A percentile compares a stretch with the other conserved stretches of the same genome.
Conservation (phyloP, 2,888 invertebrate species). For the Peribatodes rhomboidaria region DNA sequence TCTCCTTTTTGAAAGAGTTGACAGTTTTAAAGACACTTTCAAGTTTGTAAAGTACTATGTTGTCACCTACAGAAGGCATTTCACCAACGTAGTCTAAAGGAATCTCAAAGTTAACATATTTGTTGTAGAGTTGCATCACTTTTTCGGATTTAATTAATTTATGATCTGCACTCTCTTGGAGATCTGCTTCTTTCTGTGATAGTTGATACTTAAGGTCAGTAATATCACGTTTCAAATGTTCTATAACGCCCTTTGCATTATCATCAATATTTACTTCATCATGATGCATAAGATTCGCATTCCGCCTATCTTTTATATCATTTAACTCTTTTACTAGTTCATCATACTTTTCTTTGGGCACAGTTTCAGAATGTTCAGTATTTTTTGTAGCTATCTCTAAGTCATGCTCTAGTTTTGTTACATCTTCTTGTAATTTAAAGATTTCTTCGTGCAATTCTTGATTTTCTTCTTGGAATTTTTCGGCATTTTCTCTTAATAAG, state of each 20-base stretch:
- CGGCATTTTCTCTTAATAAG: conserved; percentile 78
- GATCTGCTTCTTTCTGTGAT: conserved; percentile 61
- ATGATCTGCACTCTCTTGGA: conserved; percentile 56
- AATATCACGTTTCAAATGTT: conserved; percentile 80
- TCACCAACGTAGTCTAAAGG: conserved; percentile 80
- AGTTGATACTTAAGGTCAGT: conserved; percentile 75
- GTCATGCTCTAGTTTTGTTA: conserved; percentile 80
- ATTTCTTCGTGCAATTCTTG: conserved; percentile 84
- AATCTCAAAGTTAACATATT: conserved; percentile 80
- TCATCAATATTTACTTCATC: conserved; percentile 82
- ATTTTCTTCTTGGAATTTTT: conserved; percentile 84
- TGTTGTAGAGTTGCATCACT: conserved; percentile 78
- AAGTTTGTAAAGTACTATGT: conserved; percentile 75
- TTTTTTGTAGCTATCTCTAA: conserved; percentile 70
- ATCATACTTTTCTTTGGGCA: conserved; percentile 74
- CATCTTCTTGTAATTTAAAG: conserved; percentile 80
- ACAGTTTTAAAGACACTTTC: conserved; percentile 86
- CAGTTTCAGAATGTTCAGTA: conserved; percentile 63
- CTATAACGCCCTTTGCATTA: conserved; percentile 82
- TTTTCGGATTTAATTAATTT: conserved; percentile 72
- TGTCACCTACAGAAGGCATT: conserved; percentile 74
- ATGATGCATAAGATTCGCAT: conserved; percentile 65
- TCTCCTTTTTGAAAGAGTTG: conserved; percentile 86
- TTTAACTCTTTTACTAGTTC: conserved; percentile 70
- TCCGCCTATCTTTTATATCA: conserved; percentile 68